A percentile compares a stretch with the other conserved stretches of the same genome.
phyloP scores from a whole-genome alignment of 1,140 invertebrate species.

The Leptonema lineaticorne region DNA sequence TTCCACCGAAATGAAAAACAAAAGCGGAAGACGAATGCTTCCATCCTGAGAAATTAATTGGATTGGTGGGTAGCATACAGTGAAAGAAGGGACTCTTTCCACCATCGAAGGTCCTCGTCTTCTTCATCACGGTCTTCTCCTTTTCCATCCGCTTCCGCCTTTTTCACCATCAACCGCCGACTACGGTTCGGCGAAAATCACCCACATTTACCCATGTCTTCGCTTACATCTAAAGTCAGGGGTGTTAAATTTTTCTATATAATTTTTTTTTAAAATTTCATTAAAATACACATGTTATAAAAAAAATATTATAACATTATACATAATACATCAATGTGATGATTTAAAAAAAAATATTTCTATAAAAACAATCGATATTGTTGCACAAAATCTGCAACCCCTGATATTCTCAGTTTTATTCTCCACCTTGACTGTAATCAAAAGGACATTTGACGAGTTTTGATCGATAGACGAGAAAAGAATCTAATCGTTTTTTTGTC shows the following conservation, averaged over 20 bases:
- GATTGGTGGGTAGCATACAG: conserved; percentile 12
- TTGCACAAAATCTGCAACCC: too few species aligned
- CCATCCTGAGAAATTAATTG: conserved; percentile 26
- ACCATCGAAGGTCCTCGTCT: too few species aligned
- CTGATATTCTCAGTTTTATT: background rate
- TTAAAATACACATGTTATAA: too few species aligned
- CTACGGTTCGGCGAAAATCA: background rate
- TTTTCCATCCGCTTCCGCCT: background rate
- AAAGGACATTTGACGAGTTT: background rate
- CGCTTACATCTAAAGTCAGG: too few species aligned
- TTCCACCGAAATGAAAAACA: conserved; percentile 19
- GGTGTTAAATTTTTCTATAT: too few species aligned
- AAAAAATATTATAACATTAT: too few species aligned
- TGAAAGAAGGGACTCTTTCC: background rate
- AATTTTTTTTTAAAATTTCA: too few species aligned
- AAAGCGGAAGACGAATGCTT: conserved; percentile 29
- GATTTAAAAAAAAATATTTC: too few species aligned
- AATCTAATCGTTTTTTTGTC: background rate
- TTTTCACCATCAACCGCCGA: background rate
- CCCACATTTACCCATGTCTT: background rate
- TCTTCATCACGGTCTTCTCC: background rate
- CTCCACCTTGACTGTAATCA: background rate
- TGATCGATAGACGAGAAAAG: background rate
- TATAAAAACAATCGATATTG: too few species aligned
- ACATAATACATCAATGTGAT: too few species aligned